These are phyloP conservation scores for Steinernema carpocapsae DNA, from an alignment of 2,888 invertebrate genomes.

Conservation along the genomic window DNA sequence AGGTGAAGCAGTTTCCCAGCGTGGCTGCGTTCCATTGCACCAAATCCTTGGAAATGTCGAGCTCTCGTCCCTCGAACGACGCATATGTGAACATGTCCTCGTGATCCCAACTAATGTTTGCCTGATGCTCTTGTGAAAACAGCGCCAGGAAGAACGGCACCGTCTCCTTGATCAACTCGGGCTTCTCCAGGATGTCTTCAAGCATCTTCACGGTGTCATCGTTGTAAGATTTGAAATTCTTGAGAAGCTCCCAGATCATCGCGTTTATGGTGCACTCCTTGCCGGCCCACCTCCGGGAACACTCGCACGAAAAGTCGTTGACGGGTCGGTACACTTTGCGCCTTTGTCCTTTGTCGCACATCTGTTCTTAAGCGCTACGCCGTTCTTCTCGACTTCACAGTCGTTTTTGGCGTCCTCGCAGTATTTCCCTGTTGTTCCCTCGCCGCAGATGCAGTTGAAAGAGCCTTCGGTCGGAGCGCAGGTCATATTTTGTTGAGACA, in stretches of 20 bases:
- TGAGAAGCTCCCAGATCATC: neutral
- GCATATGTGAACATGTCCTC: conserved; percentile 46
- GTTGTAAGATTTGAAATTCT: neutral
- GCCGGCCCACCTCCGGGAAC: neutral
- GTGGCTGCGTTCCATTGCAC: conserved; percentile 40
- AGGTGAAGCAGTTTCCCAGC: conserved; percentile 52
- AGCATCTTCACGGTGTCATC: neutral
- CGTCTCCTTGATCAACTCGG: conserved; percentile 1
- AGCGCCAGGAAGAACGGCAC: conserved; percentile 37
- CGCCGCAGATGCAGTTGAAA: neutral
- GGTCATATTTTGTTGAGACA: conserved; percentile 74
- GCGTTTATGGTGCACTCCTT: neutral
- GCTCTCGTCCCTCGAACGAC: conserved; percentile 40
- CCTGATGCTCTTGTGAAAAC: conserved; percentile 35
- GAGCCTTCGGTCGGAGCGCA: conserved; percentile 36
- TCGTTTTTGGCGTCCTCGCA: neutral
- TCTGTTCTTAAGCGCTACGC: neutral
- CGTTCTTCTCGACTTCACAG: neutral
- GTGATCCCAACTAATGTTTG: conserved; percentile 43
- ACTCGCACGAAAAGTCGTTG: neutral
- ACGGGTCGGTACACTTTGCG: neutral
- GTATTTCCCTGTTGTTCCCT: neutral
- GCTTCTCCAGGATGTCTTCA: neutral
- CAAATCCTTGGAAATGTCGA: conserved; percentile 32
- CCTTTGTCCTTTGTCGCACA: neutral